These are phyloP conservation scores for Drosophila colorata DNA, from an alignment of 2,888 invertebrate species.

Conservation along the genomic window DNA sequence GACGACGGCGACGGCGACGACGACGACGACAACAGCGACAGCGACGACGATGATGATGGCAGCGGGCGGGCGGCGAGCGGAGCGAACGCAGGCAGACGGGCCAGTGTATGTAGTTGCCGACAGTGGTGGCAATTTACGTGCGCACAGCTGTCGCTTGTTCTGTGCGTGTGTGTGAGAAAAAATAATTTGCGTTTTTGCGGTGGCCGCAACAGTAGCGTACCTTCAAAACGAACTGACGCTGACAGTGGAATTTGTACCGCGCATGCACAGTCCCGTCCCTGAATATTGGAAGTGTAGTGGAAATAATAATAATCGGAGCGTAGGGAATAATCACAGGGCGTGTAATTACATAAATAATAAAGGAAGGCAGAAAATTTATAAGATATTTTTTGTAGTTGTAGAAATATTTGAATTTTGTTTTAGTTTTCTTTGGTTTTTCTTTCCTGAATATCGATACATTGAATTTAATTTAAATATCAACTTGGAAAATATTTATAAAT, in stretches of 20 bases:
- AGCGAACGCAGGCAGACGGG: conserved; percentile 44
- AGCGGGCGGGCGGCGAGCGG: conserved; percentile 40
- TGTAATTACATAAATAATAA: not conserved
- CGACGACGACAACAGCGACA: too few relatives aligned
- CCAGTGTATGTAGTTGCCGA: conserved; percentile 50
- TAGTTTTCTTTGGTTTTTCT: too few relatives aligned
- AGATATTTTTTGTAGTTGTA: not conserved
- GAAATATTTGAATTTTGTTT: too few relatives aligned
- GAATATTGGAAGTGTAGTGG: conserved; percentile 57
- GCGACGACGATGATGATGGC: conserved; percentile 10
- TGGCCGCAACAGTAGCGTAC: conserved; percentile 56
- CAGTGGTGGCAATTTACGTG: conserved; percentile 70
- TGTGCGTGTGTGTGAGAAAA: conserved; percentile 47
- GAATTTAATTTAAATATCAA: not conserved
- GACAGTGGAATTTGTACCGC: conserved; percentile 43
- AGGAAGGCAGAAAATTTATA: not conserved
- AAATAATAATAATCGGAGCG: not conserved
- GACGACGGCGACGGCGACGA: conserved; percentile 13
- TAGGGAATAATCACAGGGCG: not conserved
- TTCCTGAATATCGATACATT: not conserved
- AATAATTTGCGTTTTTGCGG: conserved; percentile 63
- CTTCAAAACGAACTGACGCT: conserved; percentile 20
- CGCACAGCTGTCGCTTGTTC: conserved; percentile 46
- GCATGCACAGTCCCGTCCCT: conserved; percentile 73
- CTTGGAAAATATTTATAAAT: not conserved